These are phyloP conservation scores for Brachystomella parvula DNA, from an alignment of 1,140 invertebrate species.

Conservation along the genomic window DNA sequence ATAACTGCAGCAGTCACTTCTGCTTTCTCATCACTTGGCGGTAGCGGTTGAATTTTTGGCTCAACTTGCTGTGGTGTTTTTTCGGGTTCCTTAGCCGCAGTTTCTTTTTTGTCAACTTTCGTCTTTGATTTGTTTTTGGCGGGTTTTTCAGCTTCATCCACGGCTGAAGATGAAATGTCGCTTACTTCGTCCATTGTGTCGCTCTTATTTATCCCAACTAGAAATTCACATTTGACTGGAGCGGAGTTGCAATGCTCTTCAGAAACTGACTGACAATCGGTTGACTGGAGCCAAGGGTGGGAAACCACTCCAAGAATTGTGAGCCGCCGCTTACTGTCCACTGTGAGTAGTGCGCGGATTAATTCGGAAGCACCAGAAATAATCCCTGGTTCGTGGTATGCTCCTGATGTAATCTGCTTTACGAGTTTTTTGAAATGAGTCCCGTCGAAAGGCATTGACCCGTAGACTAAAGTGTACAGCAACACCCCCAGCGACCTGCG, in stretches of 20 bases:
- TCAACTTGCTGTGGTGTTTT: too few species aligned
- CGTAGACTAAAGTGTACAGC: slow-evolving; percentile 95
- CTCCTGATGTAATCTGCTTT: slow-evolving; percentile 78
- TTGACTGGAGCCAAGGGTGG: slow-evolving; percentile 78
- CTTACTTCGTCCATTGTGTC: slow-evolving; percentile 1
- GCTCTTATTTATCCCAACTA: not conserved
- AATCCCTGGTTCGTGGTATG: slow-evolving; percentile 93
- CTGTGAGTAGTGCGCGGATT: slow-evolving; percentile 87
- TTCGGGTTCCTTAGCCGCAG: too few species aligned
- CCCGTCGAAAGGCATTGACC: slow-evolving; percentile 99
- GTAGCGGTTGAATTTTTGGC: too few species aligned
- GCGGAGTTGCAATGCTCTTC: slow-evolving; percentile 1
- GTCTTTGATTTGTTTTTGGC: too few species aligned
- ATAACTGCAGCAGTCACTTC: too few species aligned
- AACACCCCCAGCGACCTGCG: slow-evolving; percentile 95
- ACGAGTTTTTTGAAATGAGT: slow-evolving; percentile 95
- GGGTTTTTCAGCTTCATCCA: not conserved
- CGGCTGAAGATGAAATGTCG: not conserved
- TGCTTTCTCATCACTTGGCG: not conserved
- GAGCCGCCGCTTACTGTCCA: slow-evolving; percentile 79
- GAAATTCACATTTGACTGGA: not conserved
- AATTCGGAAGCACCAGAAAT: slow-evolving; percentile 91
- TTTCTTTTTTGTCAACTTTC: too few species aligned
- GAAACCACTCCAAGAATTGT: slow-evolving; percentile 88
- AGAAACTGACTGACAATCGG: not conserved